Conservation (phyloP, 2,113 vertebrate genomes). For the Saccopteryx leptura region DNA sequence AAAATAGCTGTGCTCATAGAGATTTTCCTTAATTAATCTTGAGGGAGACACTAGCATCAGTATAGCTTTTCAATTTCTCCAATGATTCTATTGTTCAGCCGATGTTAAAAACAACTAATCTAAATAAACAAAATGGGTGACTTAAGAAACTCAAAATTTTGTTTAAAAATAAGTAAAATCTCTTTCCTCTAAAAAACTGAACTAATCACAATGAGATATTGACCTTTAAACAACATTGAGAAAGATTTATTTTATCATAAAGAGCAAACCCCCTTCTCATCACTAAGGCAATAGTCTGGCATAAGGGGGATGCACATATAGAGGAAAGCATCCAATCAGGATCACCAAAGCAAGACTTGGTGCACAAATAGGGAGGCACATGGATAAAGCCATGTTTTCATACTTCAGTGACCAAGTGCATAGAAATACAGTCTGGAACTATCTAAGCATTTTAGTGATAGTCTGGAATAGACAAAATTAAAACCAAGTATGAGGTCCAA, state of each 20-base stretch:
- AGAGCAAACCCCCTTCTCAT: not conserved
- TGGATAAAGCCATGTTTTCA: not conserved
- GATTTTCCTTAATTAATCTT: constrained; percentile 6
- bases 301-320: no score
- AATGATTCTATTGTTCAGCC: not conserved
- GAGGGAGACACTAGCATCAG: not conserved
- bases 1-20: not conserved
- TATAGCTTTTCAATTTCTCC: not conserved
- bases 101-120: not conserved
- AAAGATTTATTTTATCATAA: not conserved
- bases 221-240: not conserved
- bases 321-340: not conserved
- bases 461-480: not conserved
- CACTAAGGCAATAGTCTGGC: not conserved
- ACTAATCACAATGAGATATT: not conserved
- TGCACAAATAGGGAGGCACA: not conserved
- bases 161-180: not conserved
- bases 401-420: not conserved
- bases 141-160: not conserved
- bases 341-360: not conserved
- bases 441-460: not conserved
- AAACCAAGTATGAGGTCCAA: not conserved
- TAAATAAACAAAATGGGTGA: not conserved
- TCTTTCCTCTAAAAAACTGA: not conserved
- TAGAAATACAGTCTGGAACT: not conserved